These are phyloP conservation scores for Ptychadena robeensis DNA, from an alignment of 2,797 vertebrate genomes.

Conservation along the genomic window DNA sequence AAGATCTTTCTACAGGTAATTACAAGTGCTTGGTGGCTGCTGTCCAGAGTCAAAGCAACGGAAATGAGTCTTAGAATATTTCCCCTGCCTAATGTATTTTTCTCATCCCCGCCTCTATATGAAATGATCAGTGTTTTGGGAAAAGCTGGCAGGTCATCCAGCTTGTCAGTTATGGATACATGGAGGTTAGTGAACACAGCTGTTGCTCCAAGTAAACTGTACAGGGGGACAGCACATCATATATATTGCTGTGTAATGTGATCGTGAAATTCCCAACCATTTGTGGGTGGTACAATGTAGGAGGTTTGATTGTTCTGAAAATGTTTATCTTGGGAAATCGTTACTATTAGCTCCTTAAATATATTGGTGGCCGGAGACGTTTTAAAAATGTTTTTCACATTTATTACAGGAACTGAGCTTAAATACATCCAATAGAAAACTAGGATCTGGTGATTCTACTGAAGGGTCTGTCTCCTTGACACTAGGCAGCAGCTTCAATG, in stretches of 20 bases:
- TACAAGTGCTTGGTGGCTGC: constrained; percentile 67
- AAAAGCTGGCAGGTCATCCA: constrained; percentile 5
- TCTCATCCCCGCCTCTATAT: constrained; percentile 3
- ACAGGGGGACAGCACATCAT: neutral
- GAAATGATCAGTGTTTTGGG: neutral
- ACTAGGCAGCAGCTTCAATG: too few species aligned
- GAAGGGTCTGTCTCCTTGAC: too few species aligned
- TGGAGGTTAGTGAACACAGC: neutral
- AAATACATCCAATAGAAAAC: neutral
- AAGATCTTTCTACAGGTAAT: constrained; percentile 66
- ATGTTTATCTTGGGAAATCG: neutral
- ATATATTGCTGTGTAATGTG: neutral
- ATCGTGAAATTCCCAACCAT: neutral
- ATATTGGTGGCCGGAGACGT: neutral
- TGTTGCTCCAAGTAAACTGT: neutral
- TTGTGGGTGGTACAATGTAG: constrained; percentile 11
- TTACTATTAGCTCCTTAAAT: neutral
- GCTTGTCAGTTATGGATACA: constrained; percentile 12
- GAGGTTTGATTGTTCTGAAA: neutral
- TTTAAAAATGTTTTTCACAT: neutral
- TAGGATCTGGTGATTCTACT: too few species aligned
- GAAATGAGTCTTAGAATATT: constrained; percentile 69
- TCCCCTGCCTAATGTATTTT: constrained; percentile 62
- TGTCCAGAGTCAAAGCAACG: constrained; percentile 61
- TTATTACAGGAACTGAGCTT: neutral